A percentile compares a stretch with the other conserved stretches of the same genome.
Evolutionary conservation across 92 coral and sea anemone species (phyloP).

Genomic region (Parazoanthus atlanticus): DNA sequence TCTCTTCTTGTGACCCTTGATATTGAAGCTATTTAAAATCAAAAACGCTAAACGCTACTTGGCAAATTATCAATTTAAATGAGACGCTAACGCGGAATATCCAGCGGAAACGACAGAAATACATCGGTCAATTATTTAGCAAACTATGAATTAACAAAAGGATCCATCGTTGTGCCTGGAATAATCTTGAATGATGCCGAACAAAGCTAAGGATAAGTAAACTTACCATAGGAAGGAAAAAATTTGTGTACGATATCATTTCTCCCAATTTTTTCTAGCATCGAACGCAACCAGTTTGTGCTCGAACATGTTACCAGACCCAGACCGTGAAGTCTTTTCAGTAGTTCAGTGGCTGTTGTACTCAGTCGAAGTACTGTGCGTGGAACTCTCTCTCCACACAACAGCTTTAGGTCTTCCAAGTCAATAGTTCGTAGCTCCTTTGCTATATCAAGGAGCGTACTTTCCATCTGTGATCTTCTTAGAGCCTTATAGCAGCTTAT

Average conservation of each 20-base stretch:
- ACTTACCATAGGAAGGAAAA: background rate
- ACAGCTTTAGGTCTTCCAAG: background rate
- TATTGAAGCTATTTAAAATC: no score
- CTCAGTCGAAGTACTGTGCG: background rate
- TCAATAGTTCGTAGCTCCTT: background rate
- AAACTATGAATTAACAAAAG: background rate
- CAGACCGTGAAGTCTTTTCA: background rate
- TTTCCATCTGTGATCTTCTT: background rate
- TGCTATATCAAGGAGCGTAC: background rate
- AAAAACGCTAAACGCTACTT: background rate
- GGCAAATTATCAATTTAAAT: background rate
- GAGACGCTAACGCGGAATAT: background rate
- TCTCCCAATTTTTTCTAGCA: background rate
- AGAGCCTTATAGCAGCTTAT: no score
- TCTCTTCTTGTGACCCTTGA: no score
- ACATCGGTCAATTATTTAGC: background rate
- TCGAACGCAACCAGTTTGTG: constrained; percentile 1
- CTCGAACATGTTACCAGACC: background rate
- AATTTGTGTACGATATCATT: background rate
- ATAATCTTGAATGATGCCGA: background rate
- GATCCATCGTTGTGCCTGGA: background rate
- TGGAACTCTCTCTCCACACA: background rate
- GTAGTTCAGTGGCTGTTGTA: background rate
- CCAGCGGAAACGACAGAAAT: background rate
- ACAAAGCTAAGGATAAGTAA: background rate